Evolutionary conservation across 2,797 vertebrate species (phyloP).

Genomic region (Notoglanidium macrostoma): DNA sequence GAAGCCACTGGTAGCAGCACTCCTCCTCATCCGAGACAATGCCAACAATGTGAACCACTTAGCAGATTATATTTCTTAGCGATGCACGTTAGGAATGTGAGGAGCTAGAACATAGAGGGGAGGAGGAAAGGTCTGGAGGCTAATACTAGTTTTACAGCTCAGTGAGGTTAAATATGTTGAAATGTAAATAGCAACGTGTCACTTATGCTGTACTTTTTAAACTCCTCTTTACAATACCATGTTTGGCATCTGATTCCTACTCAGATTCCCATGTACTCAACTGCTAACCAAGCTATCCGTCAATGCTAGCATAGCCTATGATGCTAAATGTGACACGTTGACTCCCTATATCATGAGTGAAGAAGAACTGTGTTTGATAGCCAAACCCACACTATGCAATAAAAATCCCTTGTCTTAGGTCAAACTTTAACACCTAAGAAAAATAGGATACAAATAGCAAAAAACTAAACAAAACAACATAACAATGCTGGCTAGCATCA

Average conservation of each 20-base stretch:
- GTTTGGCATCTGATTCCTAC: background rate
- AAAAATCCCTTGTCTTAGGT: background rate
- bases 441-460: no score
- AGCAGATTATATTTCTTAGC: conserved; percentile 1
- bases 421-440: no score
- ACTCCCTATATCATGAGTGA: background rate
- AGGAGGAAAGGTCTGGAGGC: background rate
- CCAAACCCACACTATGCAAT: background rate
- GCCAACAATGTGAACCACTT: background rate
- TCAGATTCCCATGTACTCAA: background rate
- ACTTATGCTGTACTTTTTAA: background rate
- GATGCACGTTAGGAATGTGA: background rate
- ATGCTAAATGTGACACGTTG: background rate
- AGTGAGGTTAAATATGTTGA: background rate
- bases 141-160: background rate
- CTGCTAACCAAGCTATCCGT: background rate
- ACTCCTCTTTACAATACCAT: background rate
- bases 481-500: no score
- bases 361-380: background rate
- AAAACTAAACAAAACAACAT: no score
- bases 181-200: background rate
- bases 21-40: background rate
- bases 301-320: background rate
- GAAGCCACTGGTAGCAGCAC: background rate
- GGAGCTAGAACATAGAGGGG: background rate